phyloP scores from a whole-genome alignment of 2,113 vertebrate genomes.

The Mormyrus lacerda region DNA sequence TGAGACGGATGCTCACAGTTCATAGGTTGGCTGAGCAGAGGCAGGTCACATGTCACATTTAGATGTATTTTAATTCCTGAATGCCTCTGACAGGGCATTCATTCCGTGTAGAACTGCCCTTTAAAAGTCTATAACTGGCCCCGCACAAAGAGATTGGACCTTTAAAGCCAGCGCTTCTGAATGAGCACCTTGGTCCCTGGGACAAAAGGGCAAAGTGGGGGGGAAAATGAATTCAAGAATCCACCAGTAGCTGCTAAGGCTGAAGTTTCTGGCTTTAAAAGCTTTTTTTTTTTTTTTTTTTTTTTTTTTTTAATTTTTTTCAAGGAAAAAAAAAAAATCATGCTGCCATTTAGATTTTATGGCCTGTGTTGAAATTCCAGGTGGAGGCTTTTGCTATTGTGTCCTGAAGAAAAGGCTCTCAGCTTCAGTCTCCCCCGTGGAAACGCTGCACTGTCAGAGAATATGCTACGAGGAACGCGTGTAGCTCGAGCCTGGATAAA shows the following conservation, averaged over 20 bases:
- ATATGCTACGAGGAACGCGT: not conserved
- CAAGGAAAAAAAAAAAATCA: not conserved
- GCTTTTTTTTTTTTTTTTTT: not conserved
- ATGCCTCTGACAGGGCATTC: not conserved
- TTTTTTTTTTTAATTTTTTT: not conserved
- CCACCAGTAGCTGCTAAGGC: not conserved
- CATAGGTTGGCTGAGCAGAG: not conserved
- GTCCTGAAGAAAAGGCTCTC: not conserved
- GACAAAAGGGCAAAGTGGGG: not conserved
- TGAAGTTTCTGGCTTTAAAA: not conserved
- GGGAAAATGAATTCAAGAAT: not conserved
- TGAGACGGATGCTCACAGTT: not conserved
- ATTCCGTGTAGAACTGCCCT: not conserved
- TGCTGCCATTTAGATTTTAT: slow-evolving; percentile 12
- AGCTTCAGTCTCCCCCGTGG: not conserved
- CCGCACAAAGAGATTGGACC: not conserved
- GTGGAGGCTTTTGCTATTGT: not conserved
- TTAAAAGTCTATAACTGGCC: not conserved
- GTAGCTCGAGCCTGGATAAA: not conserved
- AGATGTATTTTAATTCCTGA: slow-evolving; percentile 8
- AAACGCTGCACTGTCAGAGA: not conserved
- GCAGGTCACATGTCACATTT: not conserved
- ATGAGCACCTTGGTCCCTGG: not conserved
- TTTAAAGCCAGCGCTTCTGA: not conserved
- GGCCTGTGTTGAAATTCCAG: slow-evolving; percentile 2